phyloP scores from a whole-genome alignment of 1,140 invertebrate genomes.

The Listronotus oregonensis region DNA sequence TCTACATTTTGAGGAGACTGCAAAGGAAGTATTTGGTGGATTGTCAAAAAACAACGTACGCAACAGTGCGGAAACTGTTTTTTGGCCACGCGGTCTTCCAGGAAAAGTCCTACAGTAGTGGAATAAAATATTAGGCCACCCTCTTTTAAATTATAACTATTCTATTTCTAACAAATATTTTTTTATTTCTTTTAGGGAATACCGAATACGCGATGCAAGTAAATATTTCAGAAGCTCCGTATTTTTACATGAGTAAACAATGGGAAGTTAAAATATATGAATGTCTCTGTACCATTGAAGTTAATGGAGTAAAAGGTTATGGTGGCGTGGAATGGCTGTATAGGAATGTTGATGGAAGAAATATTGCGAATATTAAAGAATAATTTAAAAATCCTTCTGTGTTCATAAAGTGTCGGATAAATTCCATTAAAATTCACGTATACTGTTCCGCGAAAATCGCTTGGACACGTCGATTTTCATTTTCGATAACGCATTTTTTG shows the following conservation, averaged over 20 bases:
- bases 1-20: no score
- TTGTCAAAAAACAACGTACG: no score
- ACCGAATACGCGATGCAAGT: constrained; percentile 60
- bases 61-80: no score
- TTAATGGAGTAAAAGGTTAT: constrained; percentile 69
- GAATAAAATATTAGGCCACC: no score
- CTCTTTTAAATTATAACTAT: no score
- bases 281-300: constrained; percentile 62
- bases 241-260: constrained; percentile 70
- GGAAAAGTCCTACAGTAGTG: no score
- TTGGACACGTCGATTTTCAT: no score
- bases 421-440: not conserved
- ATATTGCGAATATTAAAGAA: not conserved
- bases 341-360: constrained; percentile 55
- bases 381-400: not conserved
- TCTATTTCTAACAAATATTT: not conserved
- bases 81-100: no score
- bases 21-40: no score
- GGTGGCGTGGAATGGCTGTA: constrained; percentile 74
- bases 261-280: constrained; percentile 70
- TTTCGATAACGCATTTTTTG: no score
- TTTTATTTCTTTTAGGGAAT: constrained; percentile 54
- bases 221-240: constrained; percentile 62
- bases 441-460: no score
- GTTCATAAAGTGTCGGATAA: not conserved